Conservation (phyloP, 2,113 vertebrate species). For the Ramphastos sulfuratus region DNA sequence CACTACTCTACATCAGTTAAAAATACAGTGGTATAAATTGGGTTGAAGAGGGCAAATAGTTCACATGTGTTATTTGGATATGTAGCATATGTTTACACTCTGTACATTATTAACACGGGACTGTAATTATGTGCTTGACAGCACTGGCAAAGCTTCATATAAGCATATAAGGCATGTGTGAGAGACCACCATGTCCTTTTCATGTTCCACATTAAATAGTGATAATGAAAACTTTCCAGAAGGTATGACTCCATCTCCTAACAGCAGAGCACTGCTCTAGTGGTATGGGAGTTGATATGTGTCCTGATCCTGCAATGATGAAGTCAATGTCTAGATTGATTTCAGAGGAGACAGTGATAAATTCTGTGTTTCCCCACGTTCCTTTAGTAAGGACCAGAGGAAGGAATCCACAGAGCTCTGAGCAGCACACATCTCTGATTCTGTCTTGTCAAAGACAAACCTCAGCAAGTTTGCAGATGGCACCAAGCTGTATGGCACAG, state of each 20-base stretch:
- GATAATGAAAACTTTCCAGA: not conserved
- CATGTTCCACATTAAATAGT: not conserved
- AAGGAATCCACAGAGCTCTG: not conserved
- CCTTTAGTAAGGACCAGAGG: not conserved
- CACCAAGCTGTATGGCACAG: too few relatives aligned
- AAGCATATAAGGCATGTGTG: not conserved
- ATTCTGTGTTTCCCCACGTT: not conserved
- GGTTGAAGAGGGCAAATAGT: not conserved
- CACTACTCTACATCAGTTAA: not conserved
- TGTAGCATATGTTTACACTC: not conserved
- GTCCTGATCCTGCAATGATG: not conserved
- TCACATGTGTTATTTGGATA: slow-evolving; percentile 30
- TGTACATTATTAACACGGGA: not conserved
- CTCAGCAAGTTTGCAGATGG: too few relatives aligned
- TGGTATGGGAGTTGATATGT: not conserved
- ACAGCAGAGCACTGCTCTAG: not conserved
- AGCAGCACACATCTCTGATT: not conserved
- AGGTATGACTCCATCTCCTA: not conserved
- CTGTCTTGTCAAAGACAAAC: not conserved
- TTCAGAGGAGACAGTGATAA: not conserved
- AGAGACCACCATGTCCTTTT: not conserved
- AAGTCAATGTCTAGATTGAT: not conserved
- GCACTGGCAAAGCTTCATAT: not conserved
- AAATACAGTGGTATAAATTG: slow-evolving; percentile 8
- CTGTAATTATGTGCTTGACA: not conserved